A percentile compares a stretch with the other conserved stretches of the same genome.
Evolutionary conservation across 1,140 invertebrate species (phyloP).

Genomic region (Brachionus asplanchnoidis): DNA sequence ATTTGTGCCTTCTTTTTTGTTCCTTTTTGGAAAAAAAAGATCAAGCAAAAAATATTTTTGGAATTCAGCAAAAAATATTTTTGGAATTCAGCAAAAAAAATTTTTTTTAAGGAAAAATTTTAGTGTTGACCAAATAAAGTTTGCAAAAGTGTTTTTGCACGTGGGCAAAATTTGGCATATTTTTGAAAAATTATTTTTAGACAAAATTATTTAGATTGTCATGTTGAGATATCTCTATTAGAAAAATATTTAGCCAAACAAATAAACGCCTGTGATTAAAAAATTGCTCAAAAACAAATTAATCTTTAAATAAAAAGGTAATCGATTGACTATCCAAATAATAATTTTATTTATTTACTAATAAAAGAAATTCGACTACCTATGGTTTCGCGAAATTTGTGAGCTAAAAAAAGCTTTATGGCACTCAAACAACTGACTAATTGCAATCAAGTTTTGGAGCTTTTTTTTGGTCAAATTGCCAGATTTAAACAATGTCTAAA

Average conservation of each 20-base stretch:
- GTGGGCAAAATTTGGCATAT: not conserved
- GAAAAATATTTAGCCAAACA: not conserved
- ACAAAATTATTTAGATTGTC: not conserved
- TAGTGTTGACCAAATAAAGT: not conserved
- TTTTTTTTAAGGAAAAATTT: not conserved
- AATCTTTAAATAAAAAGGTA: not conserved
- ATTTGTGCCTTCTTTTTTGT: not conserved
- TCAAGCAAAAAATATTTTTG: too few relatives aligned
- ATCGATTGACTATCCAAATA: not conserved
- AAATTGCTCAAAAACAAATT: not conserved
- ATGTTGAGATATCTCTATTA: not conserved
- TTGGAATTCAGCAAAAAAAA: not conserved
- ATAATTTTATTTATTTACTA: not conserved
- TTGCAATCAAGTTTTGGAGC: not conserved
- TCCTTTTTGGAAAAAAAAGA: not conserved
- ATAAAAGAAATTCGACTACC: not conserved
- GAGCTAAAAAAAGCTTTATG: not conserved
- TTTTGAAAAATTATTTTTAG: not conserved
- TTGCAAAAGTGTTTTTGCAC: not conserved
- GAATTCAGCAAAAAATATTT: not conserved
- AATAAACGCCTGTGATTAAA: not conserved
- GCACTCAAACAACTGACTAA: not conserved
- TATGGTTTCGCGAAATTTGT: not conserved
- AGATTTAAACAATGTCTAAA: not conserved
- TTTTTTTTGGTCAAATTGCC: not conserved